Conservation (phyloP, 2,797 vertebrate species). For the Botia kubotai region DNA sequence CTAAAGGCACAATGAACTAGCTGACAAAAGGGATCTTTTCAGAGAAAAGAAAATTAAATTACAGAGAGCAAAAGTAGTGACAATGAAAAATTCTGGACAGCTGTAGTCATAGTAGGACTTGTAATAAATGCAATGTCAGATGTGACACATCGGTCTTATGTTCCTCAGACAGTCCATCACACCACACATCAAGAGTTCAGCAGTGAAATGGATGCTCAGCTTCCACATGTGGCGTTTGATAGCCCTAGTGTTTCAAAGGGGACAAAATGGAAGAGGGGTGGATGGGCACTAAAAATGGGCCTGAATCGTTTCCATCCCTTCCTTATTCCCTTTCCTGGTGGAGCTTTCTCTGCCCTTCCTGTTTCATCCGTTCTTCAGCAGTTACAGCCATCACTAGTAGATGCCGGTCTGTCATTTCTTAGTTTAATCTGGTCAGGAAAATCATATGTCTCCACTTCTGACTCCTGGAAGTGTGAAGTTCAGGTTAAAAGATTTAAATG, state of each 20-base stretch:
- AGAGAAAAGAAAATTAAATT: slow-evolving; percentile 5
- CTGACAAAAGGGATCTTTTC: slow-evolving; percentile 11
- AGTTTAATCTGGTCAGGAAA: slow-evolving; percentile 69
- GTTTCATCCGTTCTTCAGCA: slow-evolving; percentile 55
- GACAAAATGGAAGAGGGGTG: not conserved
- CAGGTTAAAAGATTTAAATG: not conserved
- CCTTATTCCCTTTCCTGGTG: slow-evolving; percentile 13
- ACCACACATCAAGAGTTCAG: slow-evolving; percentile 29
- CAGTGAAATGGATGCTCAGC: slow-evolving; percentile 32
- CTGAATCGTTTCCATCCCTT: slow-evolving; percentile 10
- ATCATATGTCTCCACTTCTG: slow-evolving; percentile 63
- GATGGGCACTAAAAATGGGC: not conserved
- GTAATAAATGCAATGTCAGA: not conserved
- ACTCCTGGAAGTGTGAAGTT: slow-evolving; percentile 55
- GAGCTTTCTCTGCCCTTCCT: slow-evolving; percentile 28
- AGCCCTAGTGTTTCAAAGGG: slow-evolving; percentile 36
- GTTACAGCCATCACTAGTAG: slow-evolving; percentile 58
- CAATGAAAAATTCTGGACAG: not conserved
- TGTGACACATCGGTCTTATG: slow-evolving; percentile 8
- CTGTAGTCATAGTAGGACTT: slow-evolving; percentile 46
- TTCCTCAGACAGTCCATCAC: slow-evolving; percentile 41
- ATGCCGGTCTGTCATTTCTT: slow-evolving; percentile 57
- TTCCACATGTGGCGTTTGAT: slow-evolving; percentile 24
- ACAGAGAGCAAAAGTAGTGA: no score
- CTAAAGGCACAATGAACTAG: slow-evolving; percentile 49